Conservation (phyloP, 1,140 invertebrate species). For the Eurosta solidaginis region DNA sequence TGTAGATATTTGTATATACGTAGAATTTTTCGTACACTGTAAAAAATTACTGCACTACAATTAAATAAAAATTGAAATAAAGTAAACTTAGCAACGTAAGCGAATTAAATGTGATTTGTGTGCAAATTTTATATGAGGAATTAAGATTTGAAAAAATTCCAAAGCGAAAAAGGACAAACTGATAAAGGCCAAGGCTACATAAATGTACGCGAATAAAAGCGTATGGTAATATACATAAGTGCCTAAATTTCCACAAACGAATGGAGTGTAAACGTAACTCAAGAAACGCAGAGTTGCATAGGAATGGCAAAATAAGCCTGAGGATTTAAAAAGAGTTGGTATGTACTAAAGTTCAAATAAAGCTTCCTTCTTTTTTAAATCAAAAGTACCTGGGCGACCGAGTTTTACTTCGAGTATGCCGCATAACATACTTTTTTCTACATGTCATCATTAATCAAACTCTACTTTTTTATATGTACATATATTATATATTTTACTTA, state of each 20-base stretch:
- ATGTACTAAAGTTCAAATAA: background rate
- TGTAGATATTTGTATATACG: background rate
- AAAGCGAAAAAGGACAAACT: background rate
- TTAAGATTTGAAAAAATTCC: background rate
- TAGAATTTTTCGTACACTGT: constrained; percentile 15
- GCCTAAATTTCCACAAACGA: background rate
- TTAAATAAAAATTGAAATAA: background rate
- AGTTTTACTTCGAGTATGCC: too few species aligned
- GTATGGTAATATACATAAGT: background rate
- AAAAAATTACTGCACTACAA: background rate
- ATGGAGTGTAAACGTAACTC: background rate
- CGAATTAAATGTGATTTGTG: background rate
- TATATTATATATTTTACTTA: too few species aligned
- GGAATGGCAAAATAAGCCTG: background rate
- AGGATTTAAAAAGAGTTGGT: constrained; percentile 39
- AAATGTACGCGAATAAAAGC: background rate
- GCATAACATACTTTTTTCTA: too few species aligned
- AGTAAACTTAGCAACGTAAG: constrained; percentile 2
- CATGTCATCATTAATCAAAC: too few species aligned
- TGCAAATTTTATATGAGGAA: too few species aligned
- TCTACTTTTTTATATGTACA: too few species aligned
- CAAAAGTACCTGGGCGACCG: too few species aligned
- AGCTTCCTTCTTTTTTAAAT: too few species aligned
- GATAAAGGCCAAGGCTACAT: background rate
- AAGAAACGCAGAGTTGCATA: background rate